Percentiles rank a stretch among this genome's conserved stretches.
phyloP scores from a whole-genome alignment of 2,113 vertebrate genomes.

The Chaetura pelagica region DNA sequence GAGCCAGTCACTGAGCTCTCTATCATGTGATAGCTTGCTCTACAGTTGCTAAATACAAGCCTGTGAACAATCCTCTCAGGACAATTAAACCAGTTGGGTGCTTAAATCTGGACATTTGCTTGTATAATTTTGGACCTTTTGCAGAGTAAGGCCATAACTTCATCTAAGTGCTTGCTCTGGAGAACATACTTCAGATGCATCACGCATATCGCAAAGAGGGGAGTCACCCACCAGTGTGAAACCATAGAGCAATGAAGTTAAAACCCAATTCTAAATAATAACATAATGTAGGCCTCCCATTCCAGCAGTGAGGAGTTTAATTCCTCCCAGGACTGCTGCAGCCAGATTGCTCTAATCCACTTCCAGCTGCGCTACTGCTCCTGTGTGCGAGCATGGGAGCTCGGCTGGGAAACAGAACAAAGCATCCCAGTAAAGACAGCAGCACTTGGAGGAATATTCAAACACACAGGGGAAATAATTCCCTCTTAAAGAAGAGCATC shows the following conservation, averaged over 20 bases:
- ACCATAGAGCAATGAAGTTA: slow-evolving; percentile 25
- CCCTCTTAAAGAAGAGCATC: not conserved
- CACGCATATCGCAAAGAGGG: not conserved
- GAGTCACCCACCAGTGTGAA: not conserved
- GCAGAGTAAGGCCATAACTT: not conserved
- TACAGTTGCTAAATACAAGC: not conserved
- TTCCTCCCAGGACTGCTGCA: slow-evolving; percentile 54
- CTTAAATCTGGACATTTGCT: not conserved
- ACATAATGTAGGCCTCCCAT: slow-evolving; percentile 45
- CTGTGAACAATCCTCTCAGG: not conserved
- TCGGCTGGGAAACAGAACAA: slow-evolving; percentile 62
- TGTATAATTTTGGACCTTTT: not conserved
- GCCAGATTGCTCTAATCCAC: slow-evolving; percentile 62
- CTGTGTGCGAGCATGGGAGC: slow-evolving; percentile 32
- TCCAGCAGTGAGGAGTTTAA: slow-evolving; percentile 37
- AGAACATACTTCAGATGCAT: not conserved
- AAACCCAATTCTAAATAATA: slow-evolving; percentile 49
- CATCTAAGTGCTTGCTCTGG: not conserved
- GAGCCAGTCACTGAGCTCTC: not conserved
- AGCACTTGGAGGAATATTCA: slow-evolving; percentile 67
- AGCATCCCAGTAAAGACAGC: slow-evolving; percentile 55
- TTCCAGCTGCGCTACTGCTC: slow-evolving; percentile 65
- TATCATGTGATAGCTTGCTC: not conserved
- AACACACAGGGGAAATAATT: slow-evolving; percentile 61
- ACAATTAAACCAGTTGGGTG: not conserved